Conservation (phyloP, 1,140 invertebrate species). For the Colletes gigas region DNA sequence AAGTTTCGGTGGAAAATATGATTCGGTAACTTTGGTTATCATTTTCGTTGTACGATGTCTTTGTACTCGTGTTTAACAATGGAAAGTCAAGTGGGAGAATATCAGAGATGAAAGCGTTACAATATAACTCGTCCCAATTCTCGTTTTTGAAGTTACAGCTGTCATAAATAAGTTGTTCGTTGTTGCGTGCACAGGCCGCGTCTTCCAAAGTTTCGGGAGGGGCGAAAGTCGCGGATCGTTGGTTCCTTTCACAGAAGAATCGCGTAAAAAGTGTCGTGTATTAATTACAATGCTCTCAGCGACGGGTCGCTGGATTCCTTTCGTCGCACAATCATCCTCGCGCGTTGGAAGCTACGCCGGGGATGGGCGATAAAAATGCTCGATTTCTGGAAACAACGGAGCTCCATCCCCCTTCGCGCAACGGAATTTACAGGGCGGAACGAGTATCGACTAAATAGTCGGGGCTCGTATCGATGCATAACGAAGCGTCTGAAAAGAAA, state of each 20-base stretch:
- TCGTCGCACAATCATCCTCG: background rate
- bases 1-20: too few species aligned
- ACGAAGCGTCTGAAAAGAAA: background rate
- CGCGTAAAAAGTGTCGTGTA: background rate
- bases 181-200: too few species aligned
- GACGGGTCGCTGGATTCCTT: background rate
- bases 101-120: too few species aligned
- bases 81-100: too few species aligned
- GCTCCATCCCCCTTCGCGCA: background rate
- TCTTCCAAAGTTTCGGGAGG: too few species aligned
- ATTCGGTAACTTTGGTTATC: too few species aligned
- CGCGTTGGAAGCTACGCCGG: background rate
- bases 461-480: background rate
- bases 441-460: constrained; percentile 19
- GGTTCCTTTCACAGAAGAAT: background rate
- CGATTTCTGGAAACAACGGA: background rate
- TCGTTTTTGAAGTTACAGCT: too few species aligned
- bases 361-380: background rate
- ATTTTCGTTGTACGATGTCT: too few species aligned
- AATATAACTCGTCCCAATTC: too few species aligned
- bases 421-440: constrained; percentile 18
- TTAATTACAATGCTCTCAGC: background rate
- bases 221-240: too few species aligned
- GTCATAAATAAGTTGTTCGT: too few species aligned
- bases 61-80: too few species aligned